Evolutionary conservation across 2,888 invertebrate species (phyloP).

Genomic region (Schizaphis graminum): DNA sequence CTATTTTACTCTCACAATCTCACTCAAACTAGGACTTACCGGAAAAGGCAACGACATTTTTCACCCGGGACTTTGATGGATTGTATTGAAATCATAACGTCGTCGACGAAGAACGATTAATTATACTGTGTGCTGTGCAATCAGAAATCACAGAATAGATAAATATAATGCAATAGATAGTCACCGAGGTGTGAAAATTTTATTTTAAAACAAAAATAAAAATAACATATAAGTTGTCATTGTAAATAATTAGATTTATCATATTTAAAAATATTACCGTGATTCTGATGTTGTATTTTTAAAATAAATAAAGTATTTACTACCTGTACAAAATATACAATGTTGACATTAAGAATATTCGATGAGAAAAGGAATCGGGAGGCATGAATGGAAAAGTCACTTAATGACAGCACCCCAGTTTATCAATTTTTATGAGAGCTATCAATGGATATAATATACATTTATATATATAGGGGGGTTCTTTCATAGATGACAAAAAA

Average conservation of each 20-base stretch:
- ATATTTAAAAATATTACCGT: not conserved
- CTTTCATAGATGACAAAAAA: too few relatives aligned
- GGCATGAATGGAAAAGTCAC: too few relatives aligned
- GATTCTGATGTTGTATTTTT: not conserved
- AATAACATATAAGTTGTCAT: not conserved
- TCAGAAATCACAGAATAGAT: constrained; percentile 52
- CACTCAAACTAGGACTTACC: not conserved
- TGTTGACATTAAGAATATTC: too few relatives aligned
- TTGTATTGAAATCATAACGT: constrained; percentile 63
- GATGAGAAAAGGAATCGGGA: too few relatives aligned
- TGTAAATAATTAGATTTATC: not conserved
- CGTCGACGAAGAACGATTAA: constrained; percentile 49
- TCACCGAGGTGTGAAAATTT: constrained; percentile 12
- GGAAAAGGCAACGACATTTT: constrained; percentile 52
- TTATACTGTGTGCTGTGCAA: constrained; percentile 25
- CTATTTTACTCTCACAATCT: not conserved
- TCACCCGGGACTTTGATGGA: constrained; percentile 62
- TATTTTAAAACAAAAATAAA: constrained; percentile 1
- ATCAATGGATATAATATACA: not conserved
- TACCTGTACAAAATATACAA: too few relatives aligned
- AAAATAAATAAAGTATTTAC: too few relatives aligned
- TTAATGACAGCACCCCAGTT: too few relatives aligned
- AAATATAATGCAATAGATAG: constrained; percentile 35
- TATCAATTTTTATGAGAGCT: not conserved
- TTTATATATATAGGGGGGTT: too few relatives aligned